Base-by-base conservation (phyloP, 2,113 vertebrate genomes). In the Trichomycterus rosablanca region DNA sequence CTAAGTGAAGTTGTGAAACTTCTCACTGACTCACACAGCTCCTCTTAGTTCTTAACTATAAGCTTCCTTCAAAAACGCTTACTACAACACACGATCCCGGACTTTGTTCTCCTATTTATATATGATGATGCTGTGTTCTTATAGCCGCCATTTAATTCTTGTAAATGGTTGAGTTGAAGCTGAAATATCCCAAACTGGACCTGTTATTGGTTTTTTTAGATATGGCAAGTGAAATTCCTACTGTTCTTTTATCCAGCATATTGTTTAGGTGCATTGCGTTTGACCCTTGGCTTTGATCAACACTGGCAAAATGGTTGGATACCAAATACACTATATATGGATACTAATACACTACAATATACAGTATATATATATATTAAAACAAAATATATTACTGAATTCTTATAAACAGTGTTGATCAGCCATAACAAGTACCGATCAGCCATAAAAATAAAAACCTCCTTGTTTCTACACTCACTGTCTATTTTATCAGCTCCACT, bases 241-340 rank as follows among this genome's bases (percentile, higher is more conserved):
- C 92, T 3, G 93, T 94, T 70, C 95, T 95, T 87, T 93, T 94
- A 76, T 97, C 93, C 89, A 97, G 86, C 89, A 96, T 89, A 81
- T 80, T 92, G 89, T 91, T 92, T 70, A 95, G 84, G 82, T 85
- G 87, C 63, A 92, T 81, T 70, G 88, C 88, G 83, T 91, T 93
- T 79, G 87, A 88, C 73, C 83, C 85, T 63, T 93, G 79, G 71
- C 88, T 87, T 78, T 16, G 61, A 50, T 19, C 8, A 18, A 11
- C n/a, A n/a, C n/a, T n/a, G n/a, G n/a, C n/a, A n/a, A n/a, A n/a
- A n/a, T n/a, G n/a, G n/a, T n/a, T n/a, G n/a, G n/a, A n/a, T n/a
- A n/a, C n/a, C n/a, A n/a, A n/a, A n/a, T n/a, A n/a, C n/a, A n/a
- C n/a, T n/a, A n/a, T n/a, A n/a, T n/a, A n/a, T n/a, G n/a, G n/a